Evolutionary conservation across 1,140 invertebrate genomes (phyloP), one percentile per base, ranked within the genome.

Genomic region (Lordiphosa stackelbergi): DNA sequence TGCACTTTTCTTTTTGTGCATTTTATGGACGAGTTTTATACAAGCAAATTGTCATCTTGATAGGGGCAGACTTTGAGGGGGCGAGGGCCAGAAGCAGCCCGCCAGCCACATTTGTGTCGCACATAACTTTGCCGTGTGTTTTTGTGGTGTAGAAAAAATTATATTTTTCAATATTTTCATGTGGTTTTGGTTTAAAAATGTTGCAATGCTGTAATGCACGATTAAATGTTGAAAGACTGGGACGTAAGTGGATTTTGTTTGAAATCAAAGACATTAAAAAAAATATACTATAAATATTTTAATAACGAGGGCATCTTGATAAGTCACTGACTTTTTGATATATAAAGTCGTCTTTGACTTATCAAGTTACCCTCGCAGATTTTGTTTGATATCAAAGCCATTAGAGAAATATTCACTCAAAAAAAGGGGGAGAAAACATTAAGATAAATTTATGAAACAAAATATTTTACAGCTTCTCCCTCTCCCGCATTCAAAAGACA

Each of bases 1-100:
- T 46, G 43, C 43, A 46, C 43, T 46, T 34, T 46, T 46, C 43
- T 46, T 28, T 45, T 28, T 45, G 19, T 43, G 19, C 13, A 41
- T 42, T 42, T 42, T 42, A 42, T 46, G 43, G 43, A 46, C 24
- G 43, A 34, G 11, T 34, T 46, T 46, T 34, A 24, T 24, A 46
- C 43, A 28, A 28, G 24, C 28, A 34, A 46, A 28, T 46, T 46
- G 43, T 46, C 31, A n/a, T 34, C 10, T 3, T 19, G n/a, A 7
- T 13, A 6, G 3, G 6, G 3, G 11, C 19, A 8, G 40, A 10
- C 1, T 2, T 12, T 12, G 16, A 10, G 19, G 40, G 5, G 40
- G 5, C 4, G 11, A 10, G 40, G 5, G 1, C 4, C 8, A 19
- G 9, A 1, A 42, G 40, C 3, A 10, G 16, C 8, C 13, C 8